Evolutionary conservation across 2,797 vertebrate species (phyloP), one percentile per base, ranked within the genome.

Genomic region (Moxostoma hubbsi): DNA sequence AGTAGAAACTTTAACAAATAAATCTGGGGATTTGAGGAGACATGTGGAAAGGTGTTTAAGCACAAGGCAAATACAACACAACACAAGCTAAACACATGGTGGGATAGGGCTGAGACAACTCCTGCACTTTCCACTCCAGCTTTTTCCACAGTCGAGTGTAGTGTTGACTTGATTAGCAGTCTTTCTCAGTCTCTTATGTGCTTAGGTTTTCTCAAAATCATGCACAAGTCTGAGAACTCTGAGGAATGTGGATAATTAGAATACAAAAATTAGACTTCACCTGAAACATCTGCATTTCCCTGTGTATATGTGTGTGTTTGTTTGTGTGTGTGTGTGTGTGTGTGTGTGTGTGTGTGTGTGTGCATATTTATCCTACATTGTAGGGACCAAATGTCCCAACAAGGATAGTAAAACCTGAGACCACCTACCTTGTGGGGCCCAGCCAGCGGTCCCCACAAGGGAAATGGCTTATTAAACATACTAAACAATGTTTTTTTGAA

Each of bases 1-100:
- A 87, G 82, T 73, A 9, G 83, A 85, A 86, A 87, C 66, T 75
- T 90, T 89, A 86, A 91, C 87, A 89, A 83, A 88, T 85, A 83
- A 83, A 86, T 83, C 79, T 78, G 73, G 79, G 51, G 63, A 77
- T 83, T 82, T 67, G 83, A 81, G 79, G 58, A 71, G 85, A 88
- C 65, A 82, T 72, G 77, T 73, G 76, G 58, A 83, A 85, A 76
- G 62, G 81, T 87, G 80, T 86, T 71, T 82, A 68, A 73, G 84
- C 61, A 70, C 80, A 62, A 15, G 57, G 11, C 16, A 79, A 85
- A 83, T 87, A 85, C 68, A 81, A 80, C 77, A 78, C 72, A 71
- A 84, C 85, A 82, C 51, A 54, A 79, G 55, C 59, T 73, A 89
- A 90, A 85, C 72, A 58, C 75, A 62, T 10, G 75, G 77, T 68